A percentile compares a stretch with the other conserved stretches of the same genome.
These are phyloP conservation scores for Drosophila affinis DNA, from an alignment of 2,888 invertebrate genomes.

Conservation along the genomic window DNA sequence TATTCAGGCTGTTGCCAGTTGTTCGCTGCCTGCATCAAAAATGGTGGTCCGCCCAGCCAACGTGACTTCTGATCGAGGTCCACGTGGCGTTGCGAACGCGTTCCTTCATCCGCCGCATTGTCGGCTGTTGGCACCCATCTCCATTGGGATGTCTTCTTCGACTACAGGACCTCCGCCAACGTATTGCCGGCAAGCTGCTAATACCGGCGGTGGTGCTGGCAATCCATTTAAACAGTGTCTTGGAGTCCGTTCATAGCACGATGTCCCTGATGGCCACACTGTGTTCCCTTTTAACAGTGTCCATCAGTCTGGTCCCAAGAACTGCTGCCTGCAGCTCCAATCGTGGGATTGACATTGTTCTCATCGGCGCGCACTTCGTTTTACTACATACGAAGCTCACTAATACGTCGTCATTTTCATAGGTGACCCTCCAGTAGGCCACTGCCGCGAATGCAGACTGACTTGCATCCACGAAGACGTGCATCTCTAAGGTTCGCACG, in stretches of 20 bases:
- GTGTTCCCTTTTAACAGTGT: constrained; percentile 8
- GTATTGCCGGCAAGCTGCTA: constrained; percentile 11
- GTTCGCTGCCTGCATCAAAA: too few relatives aligned
- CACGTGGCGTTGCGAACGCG: too few relatives aligned
- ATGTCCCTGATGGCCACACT: neutral
- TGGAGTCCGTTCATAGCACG: neutral
- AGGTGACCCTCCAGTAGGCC: too few relatives aligned
- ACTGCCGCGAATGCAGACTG: too few relatives aligned
- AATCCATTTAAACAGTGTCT: constrained; percentile 16
- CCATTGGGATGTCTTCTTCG: constrained; percentile 11
- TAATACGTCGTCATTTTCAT: too few relatives aligned
- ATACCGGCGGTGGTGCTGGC: constrained; percentile 11
- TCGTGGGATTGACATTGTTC: constrained; percentile 9
- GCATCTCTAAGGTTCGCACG: too few relatives aligned
- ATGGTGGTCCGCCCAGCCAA: too few relatives aligned
- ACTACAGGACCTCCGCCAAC: constrained; percentile 13
- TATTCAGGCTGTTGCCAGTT: neutral
- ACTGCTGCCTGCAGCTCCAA: constrained; percentile 21
- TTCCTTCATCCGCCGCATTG: too few relatives aligned
- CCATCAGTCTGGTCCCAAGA: constrained; percentile 9
- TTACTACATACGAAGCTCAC: too few relatives aligned
- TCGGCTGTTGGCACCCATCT: neutral
- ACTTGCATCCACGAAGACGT: too few relatives aligned
- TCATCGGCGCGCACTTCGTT: neutral
- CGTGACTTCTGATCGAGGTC: too few relatives aligned